Base-by-base conservation (phyloP, 2,888 invertebrate species). In the Hyposoter dolosus region DNA sequence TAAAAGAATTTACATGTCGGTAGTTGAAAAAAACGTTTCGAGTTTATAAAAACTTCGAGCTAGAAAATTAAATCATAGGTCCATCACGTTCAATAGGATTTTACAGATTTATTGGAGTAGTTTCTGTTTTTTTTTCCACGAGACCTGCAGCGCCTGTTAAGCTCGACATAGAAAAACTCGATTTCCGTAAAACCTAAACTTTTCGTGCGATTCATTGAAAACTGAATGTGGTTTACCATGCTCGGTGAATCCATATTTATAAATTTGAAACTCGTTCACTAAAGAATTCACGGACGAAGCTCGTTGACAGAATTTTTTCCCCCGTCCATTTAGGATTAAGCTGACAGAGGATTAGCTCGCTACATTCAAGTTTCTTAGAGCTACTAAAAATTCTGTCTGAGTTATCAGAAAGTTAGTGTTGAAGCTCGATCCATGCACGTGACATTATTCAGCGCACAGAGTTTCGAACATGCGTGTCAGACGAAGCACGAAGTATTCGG, bases 101-200 rank as follows among this genome's bases (percentile, higher is more conserved):
- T 60, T 28, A 28, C 5, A 0, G 60, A 12, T 15, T 28, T 69
- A 28, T n/a, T 69, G 23, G 2, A 28, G 17, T 15, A 69, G 4
- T 23, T 32, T 32, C 17, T 17, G 28, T 32, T 17, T 32, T 35
- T 35, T 69, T 47, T 69, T 69, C 0, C 28, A 17, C 5, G 17
- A 28, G n/a, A 28, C 28, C 17, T 69, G 19, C n/a, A 32, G 47
- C n/a, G 28, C 0, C 28, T 32, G 69, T 69, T 4, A 47, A 69
- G 45, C 47, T 28, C n/a, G 10, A 69, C 28, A 69, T 69, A 7
- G 47, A 47, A 69, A 69, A 69, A 69, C 9, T 28, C 69, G 28
- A 69, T 69, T 10, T 47, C 28, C 17, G 17, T 47, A 28, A 32
- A 47, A 17, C 47, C n/a, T 47, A 45, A n/a, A 69, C 47, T 32